A percentile compares a stretch with the other conserved stretches of the same genome.
These are phyloP conservation scores for Synergus laeviventris DNA, from an alignment of 2,888 invertebrate genomes.

Conservation along the genomic window DNA sequence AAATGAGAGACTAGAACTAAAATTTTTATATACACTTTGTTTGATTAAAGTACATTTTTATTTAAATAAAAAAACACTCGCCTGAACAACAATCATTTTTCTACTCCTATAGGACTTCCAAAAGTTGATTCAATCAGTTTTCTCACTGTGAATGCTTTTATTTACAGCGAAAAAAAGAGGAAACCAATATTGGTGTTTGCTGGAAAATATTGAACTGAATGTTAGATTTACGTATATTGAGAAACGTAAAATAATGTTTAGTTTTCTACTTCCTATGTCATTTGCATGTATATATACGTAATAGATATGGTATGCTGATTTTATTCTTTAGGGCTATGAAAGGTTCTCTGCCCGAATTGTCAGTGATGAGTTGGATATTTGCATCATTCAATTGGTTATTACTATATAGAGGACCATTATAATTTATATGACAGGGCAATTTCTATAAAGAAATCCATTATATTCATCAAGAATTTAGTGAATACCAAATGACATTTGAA, in stretches of 20 bases:
- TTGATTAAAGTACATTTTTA: no score
- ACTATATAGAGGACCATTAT: background rate
- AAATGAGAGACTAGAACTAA: no score
- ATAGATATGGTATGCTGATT: conserved; percentile 53
- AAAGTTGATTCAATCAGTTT: no score
- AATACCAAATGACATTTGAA: background rate
- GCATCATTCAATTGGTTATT: conserved; percentile 50
- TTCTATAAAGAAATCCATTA: no score
- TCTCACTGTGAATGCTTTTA: no score
- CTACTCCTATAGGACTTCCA: no score
- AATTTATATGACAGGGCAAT: no score
- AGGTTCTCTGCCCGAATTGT: conserved; percentile 49
- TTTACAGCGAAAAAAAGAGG: no score
- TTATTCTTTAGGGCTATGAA: conserved; percentile 48
- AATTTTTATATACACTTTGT: no score
- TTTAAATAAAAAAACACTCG: no score
- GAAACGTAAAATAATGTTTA: conserved; percentile 30
- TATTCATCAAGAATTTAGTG: no score
- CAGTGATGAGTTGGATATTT: conserved; percentile 48
- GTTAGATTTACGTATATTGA: background rate
- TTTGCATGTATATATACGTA: conserved; percentile 46
- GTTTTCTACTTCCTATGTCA: conserved; percentile 55
- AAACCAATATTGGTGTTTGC: background rate
- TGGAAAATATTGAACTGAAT: background rate
- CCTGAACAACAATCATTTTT: no score